A percentile compares a stretch with the other conserved stretches of the same genome.
Evolutionary conservation across 2,888 invertebrate species (phyloP).

Genomic region (Phanerotoma sp.): DNA sequence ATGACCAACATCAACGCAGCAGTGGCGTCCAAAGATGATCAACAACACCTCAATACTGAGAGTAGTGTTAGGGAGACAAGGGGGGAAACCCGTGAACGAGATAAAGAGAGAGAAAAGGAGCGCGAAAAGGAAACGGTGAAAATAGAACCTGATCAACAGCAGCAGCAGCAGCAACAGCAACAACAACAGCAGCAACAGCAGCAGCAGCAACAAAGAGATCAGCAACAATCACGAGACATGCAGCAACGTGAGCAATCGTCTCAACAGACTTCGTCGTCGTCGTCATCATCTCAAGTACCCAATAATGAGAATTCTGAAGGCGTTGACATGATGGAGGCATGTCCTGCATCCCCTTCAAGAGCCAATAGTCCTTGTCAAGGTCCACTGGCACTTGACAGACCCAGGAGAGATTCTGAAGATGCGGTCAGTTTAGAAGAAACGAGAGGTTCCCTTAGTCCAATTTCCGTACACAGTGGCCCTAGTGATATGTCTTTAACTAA

Average conservation of each 20-base stretch:
- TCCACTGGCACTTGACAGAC: conserved; percentile 52
- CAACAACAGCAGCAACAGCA: conserved; percentile 21
- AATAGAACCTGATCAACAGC: conserved; percentile 41
- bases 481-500: conserved; percentile 63
- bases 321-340: conserved; percentile 46
- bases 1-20: conserved; percentile 81
- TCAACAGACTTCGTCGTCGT: no score
- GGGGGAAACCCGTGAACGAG: conserved; percentile 35
- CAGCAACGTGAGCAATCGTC: conserved; percentile 23
- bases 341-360: conserved; percentile 33
- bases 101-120: conserved; percentile 41
- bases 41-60: conserved; percentile 41
- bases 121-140: conserved; percentile 38
- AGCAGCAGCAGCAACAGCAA: conserved; percentile 26
- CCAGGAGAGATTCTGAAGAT: conserved; percentile 53
- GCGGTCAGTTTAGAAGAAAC: conserved; percentile 51
- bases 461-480: conserved; percentile 59
- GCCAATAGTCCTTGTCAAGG: conserved; percentile 56
- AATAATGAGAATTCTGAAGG: conserved; percentile 46
- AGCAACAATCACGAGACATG: conserved; percentile 25
- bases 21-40: conserved; percentile 57
- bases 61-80: conserved; percentile 15
- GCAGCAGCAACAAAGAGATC: conserved; percentile 23
- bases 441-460: conserved; percentile 54
- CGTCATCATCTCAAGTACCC: conserved; percentile 33